A percentile compares a stretch with the other conserved stretches of the same genome.
Evolutionary conservation across 2,888 invertebrate species (phyloP).

Genomic region (Serripes groenlandicus): DNA sequence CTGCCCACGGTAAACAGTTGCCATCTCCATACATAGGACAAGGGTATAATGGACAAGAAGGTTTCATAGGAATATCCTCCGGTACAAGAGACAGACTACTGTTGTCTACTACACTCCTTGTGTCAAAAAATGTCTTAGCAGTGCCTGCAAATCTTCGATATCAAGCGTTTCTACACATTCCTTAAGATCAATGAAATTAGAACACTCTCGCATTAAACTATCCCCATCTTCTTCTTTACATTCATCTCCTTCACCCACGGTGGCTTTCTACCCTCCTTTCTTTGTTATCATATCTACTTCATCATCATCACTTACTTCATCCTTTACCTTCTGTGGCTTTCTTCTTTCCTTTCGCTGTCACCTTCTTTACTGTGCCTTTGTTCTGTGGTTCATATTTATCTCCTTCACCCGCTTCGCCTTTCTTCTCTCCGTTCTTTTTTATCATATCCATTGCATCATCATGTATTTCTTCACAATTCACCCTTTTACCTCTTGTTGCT

Average conservation of each 20-base stretch:
- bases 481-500: background rate
- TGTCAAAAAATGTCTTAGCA: slow-evolving; percentile 20
- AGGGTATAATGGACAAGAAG: slow-evolving; percentile 8
- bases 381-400: background rate
- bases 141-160: slow-evolving; percentile 3
- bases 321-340: background rate
- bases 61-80: slow-evolving; percentile 17
- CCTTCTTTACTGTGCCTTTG: background rate
- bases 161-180: background rate
- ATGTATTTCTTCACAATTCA: background rate
- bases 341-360: background rate
- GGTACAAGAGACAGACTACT: background rate
- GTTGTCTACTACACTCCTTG: slow-evolving; percentile 12
- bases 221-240: background rate
- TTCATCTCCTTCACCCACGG: background rate
- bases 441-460: background rate
- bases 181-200: background rate
- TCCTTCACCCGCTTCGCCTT: background rate
- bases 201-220: background rate
- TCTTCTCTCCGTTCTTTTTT: background rate
- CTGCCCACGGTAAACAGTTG: background rate
- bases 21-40: slow-evolving; percentile 7
- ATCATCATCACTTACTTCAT: background rate
- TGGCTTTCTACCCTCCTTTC: background rate
- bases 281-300: background rate